A percentile compares a stretch with the other conserved stretches of the same genome.
Conservation (phyloP, 2,113 vertebrate species). For the Tylochromis polylepis region DNA sequence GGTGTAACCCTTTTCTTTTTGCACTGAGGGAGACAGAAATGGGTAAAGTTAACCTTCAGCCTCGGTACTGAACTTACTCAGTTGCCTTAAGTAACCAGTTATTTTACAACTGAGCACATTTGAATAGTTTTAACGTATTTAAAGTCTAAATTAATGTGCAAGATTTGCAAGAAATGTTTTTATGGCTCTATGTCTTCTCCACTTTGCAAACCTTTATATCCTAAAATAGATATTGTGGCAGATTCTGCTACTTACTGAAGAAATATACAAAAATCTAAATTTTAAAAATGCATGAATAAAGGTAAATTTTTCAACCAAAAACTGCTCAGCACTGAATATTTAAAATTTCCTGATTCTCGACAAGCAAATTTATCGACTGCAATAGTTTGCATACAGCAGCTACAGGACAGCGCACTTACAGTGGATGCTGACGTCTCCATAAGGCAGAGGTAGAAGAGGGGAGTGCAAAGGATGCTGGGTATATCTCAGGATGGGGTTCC, state of each 20-base stretch:
- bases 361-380: background rate
- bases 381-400: background rate
- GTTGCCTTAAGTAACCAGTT: background rate
- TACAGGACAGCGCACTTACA: constrained; percentile 64
- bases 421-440: constrained; percentile 81
- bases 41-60: background rate
- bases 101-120: background rate
- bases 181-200: background rate
- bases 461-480: constrained; percentile 92
- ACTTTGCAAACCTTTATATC: background rate
- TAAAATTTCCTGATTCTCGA: background rate
- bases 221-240: background rate
- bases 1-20: constrained; percentile 88
- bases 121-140: background rate
- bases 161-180: background rate
- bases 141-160: background rate
- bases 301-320: background rate
- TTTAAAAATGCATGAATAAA: background rate
- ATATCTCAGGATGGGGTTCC: constrained; percentile 89
- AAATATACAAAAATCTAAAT: background rate
- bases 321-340: background rate
- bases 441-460: constrained; percentile 84
- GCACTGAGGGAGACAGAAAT: constrained; percentile 68
- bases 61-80: background rate
- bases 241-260: background rate